Evolutionary conservation across 1,140 invertebrate species (phyloP).

Genomic region (Delia radicum): DNA sequence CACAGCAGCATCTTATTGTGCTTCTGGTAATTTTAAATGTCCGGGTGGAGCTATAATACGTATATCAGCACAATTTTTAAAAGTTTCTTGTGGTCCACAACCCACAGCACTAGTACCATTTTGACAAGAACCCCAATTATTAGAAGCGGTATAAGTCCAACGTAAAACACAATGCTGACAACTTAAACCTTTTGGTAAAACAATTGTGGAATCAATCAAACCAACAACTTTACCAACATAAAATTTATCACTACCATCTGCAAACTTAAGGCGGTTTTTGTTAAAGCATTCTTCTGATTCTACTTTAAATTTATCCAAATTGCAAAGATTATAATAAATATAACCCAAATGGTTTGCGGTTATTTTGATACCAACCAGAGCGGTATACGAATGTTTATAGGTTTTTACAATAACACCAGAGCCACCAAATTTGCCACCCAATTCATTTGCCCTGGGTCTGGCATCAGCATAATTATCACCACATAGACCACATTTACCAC

Average conservation of each 20-base stretch:
- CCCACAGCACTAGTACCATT: slow-evolving; percentile 56
- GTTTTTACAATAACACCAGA: slow-evolving; percentile 58
- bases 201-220: slow-evolving; percentile 51
- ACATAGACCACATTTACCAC: slow-evolving; percentile 63
- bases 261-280: slow-evolving; percentile 56
- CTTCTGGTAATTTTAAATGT: not conserved
- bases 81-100: slow-evolving; percentile 69
- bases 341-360: slow-evolving; percentile 62
- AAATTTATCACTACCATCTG: slow-evolving; percentile 54
- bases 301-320: slow-evolving; percentile 47
- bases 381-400: slow-evolving; percentile 49
- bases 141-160: slow-evolving; percentile 66
- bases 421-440: slow-evolving; percentile 63
- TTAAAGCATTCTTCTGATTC: slow-evolving; percentile 66
- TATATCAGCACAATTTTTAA: slow-evolving; percentile 63
- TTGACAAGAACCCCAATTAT: slow-evolving; percentile 62
- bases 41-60: not conserved
- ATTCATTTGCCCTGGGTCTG: slow-evolving; percentile 64
- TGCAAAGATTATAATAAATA: slow-evolving; percentile 63
- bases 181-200: slow-evolving; percentile 60
- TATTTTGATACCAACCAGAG: slow-evolving; percentile 55
- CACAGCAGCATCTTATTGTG: not conserved
- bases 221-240: slow-evolving; percentile 39
- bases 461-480: slow-evolving; percentile 60
- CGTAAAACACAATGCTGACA: slow-evolving; percentile 69